These are phyloP conservation scores for Cichladusa arquata DNA, from an alignment of 2,113 vertebrate species.

Conservation along the genomic window DNA sequence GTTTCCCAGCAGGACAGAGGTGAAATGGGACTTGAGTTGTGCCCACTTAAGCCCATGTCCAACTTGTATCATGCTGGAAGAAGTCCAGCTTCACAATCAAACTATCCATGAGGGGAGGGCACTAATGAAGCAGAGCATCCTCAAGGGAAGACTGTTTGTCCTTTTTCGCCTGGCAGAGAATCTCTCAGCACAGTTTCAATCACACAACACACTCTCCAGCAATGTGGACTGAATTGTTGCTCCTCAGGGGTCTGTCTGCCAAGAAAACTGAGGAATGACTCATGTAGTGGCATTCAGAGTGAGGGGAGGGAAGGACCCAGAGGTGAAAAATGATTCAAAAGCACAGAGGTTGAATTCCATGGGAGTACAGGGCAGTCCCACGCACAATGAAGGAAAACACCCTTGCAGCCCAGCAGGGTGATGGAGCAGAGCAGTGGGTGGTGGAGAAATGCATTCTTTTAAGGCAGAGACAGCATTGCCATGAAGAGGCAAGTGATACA, in stretches of 20 bases:
- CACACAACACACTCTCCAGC: not conserved
- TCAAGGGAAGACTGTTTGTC: not conserved
- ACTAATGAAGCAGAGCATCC: not conserved
- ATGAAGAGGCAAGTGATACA: not conserved
- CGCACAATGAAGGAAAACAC: not conserved
- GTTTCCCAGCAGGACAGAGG: not conserved
- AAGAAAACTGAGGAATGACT: slow-evolving; percentile 26
- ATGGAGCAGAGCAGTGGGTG: not conserved
- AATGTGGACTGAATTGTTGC: not conserved
- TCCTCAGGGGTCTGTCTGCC: slow-evolving; percentile 43
- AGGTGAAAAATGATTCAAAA: not conserved
- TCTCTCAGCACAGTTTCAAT: slow-evolving; percentile 21
- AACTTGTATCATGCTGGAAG: not conserved
- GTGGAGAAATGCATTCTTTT: not conserved
- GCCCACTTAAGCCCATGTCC: not conserved
- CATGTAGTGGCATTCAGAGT: not conserved
- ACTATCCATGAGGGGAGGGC: not conserved
- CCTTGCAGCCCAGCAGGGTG: not conserved
- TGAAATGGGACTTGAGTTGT: not conserved
- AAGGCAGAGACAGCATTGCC: not conserved
- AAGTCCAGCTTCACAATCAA: not conserved
- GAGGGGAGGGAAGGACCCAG: not conserved
- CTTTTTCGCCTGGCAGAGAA: not conserved
- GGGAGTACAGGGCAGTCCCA: not conserved
- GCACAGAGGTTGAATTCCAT: not conserved